Conservation (phyloP, 2,797 vertebrate genomes). For the Melanotaenia pygmaea region DNA sequence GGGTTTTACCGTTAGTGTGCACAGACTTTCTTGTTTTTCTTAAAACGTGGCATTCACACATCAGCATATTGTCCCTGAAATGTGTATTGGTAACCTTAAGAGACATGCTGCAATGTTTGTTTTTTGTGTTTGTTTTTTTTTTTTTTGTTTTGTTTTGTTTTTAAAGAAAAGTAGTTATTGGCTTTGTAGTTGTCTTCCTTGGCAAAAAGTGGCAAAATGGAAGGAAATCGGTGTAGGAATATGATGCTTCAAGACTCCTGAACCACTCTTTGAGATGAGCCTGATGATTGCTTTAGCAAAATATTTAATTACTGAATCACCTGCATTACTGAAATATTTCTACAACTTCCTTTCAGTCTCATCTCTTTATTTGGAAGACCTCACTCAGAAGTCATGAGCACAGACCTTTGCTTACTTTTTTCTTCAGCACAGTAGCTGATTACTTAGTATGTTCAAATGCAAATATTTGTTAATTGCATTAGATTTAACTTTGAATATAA, state of each 20-base stretch:
- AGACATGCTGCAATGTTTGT: not conserved
- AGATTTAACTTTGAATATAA: not conserved
- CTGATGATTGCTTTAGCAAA: not conserved
- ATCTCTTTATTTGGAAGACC: no score
- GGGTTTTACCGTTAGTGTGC: not conserved
- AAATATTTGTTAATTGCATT: not conserved
- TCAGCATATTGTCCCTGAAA: not conserved
- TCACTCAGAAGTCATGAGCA: not conserved
- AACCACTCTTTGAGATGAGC: not conserved
- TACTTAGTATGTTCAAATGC: not conserved
- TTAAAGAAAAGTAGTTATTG: not conserved
- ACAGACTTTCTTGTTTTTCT: not conserved
- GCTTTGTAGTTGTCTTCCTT: not conserved
- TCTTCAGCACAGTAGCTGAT: no score
- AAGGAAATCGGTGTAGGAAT: not conserved
- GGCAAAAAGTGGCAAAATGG: no score
- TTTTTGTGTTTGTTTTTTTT: no score
- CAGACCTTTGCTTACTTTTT: not conserved
- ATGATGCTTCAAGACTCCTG: not conserved
- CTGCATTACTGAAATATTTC: no score
- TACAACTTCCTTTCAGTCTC: no score
- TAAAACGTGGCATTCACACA: not conserved
- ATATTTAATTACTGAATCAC: not conserved
- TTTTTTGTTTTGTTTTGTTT: no score
- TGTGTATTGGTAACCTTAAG: not conserved